Conservation (phyloP, 2,797 vertebrate species). For the Acanthopagrus latus region DNA sequence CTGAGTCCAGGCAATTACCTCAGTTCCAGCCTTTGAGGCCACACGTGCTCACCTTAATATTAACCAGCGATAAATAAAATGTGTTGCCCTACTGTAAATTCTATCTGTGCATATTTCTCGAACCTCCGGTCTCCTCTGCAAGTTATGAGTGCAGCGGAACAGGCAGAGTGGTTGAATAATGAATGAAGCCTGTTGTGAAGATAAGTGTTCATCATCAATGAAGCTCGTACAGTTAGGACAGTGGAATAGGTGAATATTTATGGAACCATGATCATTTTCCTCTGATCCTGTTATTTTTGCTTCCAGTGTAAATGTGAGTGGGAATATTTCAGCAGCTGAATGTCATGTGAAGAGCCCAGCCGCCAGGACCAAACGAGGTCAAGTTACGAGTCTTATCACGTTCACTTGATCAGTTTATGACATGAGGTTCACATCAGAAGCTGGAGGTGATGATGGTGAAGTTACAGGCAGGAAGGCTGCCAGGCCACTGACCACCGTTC, state of each 20-base stretch:
- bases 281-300: neutral
- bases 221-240: neutral
- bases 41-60: conserved; percentile 21
- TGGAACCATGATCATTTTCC: neutral
- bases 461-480: too few relatives aligned
- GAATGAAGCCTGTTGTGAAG: conserved; percentile 46
- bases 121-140: conserved; percentile 44
- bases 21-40: neutral
- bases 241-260: neutral
- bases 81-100: conserved; percentile 7
- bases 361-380: too few relatives aligned
- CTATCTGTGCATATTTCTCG: neutral
- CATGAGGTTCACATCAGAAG: too few relatives aligned
- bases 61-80: conserved; percentile 25
- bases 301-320: neutral
- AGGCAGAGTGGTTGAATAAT: conserved; percentile 55
- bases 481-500: too few relatives aligned
- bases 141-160: conserved; percentile 34
- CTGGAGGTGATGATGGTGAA: too few relatives aligned
- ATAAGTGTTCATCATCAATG: neutral
- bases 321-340: neutral
- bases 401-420: too few relatives aligned
- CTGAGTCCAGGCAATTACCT: neutral
- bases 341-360: neutral
- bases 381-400: too few relatives aligned